Conservation (phyloP, 2,797 vertebrate genomes). For the Buceros bicornis region DNA sequence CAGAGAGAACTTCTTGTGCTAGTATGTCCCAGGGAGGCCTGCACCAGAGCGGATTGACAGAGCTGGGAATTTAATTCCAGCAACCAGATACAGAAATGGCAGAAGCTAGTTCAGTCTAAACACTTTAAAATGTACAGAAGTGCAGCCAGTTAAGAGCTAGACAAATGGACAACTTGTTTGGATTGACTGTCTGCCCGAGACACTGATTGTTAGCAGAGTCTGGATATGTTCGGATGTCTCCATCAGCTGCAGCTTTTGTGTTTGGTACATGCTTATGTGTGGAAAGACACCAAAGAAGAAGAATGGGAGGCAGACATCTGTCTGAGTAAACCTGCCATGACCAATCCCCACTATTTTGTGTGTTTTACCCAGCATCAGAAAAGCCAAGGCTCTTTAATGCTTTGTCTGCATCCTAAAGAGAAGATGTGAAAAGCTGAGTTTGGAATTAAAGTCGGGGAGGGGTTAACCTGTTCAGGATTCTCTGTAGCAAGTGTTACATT, state of each 20-base stretch:
- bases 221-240: slow-evolving; percentile 61
- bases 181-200: slow-evolving; percentile 76
- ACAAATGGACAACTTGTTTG: slow-evolving; percentile 70
- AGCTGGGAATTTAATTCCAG: slow-evolving; percentile 66
- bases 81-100: slow-evolving; percentile 73
- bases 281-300: slow-evolving; percentile 48
- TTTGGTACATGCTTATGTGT: slow-evolving; percentile 67
- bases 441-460: not conserved
- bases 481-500: not conserved
- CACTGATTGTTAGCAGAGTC: slow-evolving; percentile 60
- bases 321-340: slow-evolving; percentile 20
- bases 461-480: not conserved
- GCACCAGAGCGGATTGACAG: slow-evolving; percentile 63
- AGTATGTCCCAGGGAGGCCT: not conserved
- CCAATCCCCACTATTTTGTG: not conserved
- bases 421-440: not conserved
- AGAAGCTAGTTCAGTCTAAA: slow-evolving; percentile 75
- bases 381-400: not conserved
- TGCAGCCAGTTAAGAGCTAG: slow-evolving; percentile 68
- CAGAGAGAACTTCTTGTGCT: not conserved
- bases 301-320: slow-evolving; percentile 40
- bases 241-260: slow-evolving; percentile 65
- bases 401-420: not conserved
- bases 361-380: slow-evolving; percentile 10
- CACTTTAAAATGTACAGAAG: slow-evolving; percentile 69